Conservation (phyloP, 2,113 vertebrate genomes). For the Catharus minimus region DNA sequence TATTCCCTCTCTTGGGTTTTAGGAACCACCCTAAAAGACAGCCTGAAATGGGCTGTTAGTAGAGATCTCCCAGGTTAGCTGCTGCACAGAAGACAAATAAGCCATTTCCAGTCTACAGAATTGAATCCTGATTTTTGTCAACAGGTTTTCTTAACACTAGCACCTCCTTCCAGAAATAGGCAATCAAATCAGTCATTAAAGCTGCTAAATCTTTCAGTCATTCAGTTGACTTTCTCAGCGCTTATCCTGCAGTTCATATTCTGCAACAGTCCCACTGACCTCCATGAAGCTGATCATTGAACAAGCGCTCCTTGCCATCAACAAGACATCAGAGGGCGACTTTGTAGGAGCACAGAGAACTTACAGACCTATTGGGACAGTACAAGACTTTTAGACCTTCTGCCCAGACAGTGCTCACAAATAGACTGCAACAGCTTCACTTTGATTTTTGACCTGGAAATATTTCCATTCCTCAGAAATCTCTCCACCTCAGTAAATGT, state of each 20-base stretch:
- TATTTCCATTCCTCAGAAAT: background rate
- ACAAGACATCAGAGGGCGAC: background rate
- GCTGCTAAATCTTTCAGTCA: background rate
- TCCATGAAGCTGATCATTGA: background rate
- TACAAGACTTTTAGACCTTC: background rate
- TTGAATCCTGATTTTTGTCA: background rate
- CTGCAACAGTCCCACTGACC: background rate
- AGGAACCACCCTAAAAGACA: background rate
- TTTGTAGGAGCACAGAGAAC: background rate
- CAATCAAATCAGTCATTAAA: accelerated
- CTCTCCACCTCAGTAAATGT: background rate
- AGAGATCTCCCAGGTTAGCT: background rate
- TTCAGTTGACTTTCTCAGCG: background rate
- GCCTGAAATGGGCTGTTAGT: background rate
- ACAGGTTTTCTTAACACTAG: background rate
- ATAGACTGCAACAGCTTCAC: background rate
- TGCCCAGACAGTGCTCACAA: background rate
- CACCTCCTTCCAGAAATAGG: background rate
- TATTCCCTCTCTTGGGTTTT: background rate
- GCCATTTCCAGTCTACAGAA: background rate
- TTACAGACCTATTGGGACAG: background rate
- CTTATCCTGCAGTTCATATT: background rate
- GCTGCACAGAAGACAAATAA: background rate
- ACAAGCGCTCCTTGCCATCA: background rate
- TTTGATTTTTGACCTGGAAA: background rate